Conservation (phyloP, 1,140 invertebrate genomes). For the Daktulosphaira vitifoliae region DNA sequence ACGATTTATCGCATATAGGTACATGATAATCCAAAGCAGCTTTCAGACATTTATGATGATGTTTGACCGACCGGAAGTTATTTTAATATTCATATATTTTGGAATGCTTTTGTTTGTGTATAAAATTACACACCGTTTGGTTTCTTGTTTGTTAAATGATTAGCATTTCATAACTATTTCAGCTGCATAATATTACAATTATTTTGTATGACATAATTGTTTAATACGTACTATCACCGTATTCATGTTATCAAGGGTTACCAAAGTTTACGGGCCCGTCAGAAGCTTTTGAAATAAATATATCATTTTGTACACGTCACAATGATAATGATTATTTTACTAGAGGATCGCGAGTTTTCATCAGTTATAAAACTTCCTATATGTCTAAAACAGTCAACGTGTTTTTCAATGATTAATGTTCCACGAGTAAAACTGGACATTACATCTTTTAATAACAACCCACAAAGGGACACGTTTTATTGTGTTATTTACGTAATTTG, state of each 20-base stretch:
- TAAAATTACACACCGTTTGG: constrained; percentile 12
- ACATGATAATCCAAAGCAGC: no score
- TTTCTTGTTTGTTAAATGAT: constrained; percentile 29
- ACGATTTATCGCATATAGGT: no score
- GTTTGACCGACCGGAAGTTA: constrained; percentile 33
- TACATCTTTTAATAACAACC: constrained; percentile 24
- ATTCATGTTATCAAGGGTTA: no score
- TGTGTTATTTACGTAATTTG: constrained; percentile 27
- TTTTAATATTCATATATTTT: constrained; percentile 28
- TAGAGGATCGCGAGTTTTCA: no score
- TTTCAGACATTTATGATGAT: constrained; percentile 16
- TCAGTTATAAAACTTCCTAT: no score
- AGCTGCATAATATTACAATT: neutral
- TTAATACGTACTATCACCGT: no score
- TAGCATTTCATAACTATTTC: constrained; percentile 4
- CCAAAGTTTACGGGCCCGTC: no score
- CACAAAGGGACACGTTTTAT: constrained; percentile 10
- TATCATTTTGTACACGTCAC: no score
- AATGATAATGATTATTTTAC: no score
- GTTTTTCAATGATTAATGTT: constrained; percentile 19
- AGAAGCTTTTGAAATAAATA: no score
- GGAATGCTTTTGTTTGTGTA: constrained; percentile 22
- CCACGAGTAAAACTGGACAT: neutral
- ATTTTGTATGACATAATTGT: no score
- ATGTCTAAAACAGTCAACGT: neutral